Base-by-base conservation (phyloP, 2,888 invertebrate genomes). In the Apamea epomidion region DNA sequence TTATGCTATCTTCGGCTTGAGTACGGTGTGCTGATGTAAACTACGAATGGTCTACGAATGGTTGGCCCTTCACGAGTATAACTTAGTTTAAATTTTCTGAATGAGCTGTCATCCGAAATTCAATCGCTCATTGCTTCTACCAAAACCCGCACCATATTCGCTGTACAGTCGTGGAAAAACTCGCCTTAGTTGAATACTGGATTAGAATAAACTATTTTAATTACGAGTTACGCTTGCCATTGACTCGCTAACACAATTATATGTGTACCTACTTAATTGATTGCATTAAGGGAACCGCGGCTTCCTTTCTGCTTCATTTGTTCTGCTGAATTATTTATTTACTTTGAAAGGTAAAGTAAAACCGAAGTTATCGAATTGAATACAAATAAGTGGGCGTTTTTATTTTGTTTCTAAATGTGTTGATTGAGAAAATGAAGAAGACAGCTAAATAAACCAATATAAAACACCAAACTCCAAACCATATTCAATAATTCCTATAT, bases 141-240 rank as follows among this genome's bases (percentile, higher is more conserved):
- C 87, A 76, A 87, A 88, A 29, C 65, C 90, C 87, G 25, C 77
- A 51, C 83, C 78, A 83, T 90, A 93, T 92, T 92, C 88, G 87
- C 91, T 90, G 91, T 92, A 92, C 89, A 91, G 91, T 90, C 88
- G 91, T 92, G 91, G 92, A 95, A 95, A 95, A 95, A 94, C 92
- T 93, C 90, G 91, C 90, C 90, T 92, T 91, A 91, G 93, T 91
- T 92, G 90, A 92, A 92, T 92, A 91, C 91, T 83, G 90, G 91
- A 92, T 92, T 93, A 93, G 91, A 92, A 94, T 94, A 92, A 94
- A 94, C 92, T 93, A 94, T 94, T 95, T 95, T 94, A 95, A 95
- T 95, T 94, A 93, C 94, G 81, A 93, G 92, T 92, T 93, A 93
- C 92, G 89, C 89, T 93, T 89, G 87, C 91, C 87, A 91, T 93